Evolutionary conservation across 1,140 invertebrate species (phyloP).

Genomic region (Saccostrea cuccullata): DNA sequence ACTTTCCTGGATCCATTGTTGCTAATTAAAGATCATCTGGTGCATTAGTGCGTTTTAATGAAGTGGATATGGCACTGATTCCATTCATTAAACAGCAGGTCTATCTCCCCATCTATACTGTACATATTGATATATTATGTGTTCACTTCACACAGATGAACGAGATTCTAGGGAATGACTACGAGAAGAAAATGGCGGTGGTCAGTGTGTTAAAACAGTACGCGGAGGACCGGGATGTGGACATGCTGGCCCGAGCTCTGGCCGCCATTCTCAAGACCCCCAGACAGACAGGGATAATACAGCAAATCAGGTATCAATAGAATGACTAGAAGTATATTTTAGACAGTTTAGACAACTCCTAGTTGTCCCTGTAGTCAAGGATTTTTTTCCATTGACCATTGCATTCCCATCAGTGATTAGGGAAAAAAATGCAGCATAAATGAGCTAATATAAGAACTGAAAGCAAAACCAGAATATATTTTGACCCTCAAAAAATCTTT

Average conservation of each 20-base stretch:
- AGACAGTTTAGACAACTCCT: too few relatives aligned
- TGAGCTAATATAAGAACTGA: too few relatives aligned
- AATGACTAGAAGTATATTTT: too few relatives aligned
- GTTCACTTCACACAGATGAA: slow-evolving; percentile 73
- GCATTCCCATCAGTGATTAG: too few relatives aligned
- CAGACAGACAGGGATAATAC: slow-evolving; percentile 69
- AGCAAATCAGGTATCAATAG: slow-evolving; percentile 69
- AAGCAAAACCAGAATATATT: too few relatives aligned
- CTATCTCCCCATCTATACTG: slow-evolving; percentile 59
- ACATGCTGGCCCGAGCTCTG: slow-evolving; percentile 71
- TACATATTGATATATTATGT: slow-evolving; percentile 61
- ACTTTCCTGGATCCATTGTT: background rate
- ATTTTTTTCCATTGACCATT: too few relatives aligned
- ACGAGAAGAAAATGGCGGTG: slow-evolving; percentile 77
- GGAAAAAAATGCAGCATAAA: too few relatives aligned
- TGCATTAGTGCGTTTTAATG: background rate
- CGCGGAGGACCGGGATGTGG: slow-evolving; percentile 75
- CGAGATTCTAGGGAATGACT: slow-evolving; percentile 72
- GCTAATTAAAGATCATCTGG: background rate
- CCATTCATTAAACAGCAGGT: slow-evolving; percentile 55
- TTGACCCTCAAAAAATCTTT: too few relatives aligned
- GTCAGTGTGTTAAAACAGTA: slow-evolving; percentile 76
- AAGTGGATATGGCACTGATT: slow-evolving; percentile 54
- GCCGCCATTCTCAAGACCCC: slow-evolving; percentile 67
- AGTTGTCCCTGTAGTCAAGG: too few relatives aligned